Conservation (phyloP, 2,797 vertebrate species). For the Oreochromis mossambicus region DNA sequence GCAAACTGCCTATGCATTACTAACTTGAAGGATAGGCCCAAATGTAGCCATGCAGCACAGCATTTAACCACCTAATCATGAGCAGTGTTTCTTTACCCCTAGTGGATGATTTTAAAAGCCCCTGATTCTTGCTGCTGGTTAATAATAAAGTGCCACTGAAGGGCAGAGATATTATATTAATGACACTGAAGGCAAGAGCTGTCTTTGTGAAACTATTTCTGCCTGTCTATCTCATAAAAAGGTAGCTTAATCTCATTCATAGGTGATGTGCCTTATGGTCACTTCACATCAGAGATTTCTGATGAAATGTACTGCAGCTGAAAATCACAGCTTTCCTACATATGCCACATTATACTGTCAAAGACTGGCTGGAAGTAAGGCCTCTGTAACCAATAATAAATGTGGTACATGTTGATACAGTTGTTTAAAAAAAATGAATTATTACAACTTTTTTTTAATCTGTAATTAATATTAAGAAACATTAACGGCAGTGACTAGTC, state of each 20-base stretch:
- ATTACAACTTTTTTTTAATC: background rate
- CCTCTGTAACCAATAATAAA: background rate
- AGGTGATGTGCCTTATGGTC: slow-evolving; percentile 8
- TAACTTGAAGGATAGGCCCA: background rate
- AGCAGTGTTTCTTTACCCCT: background rate
- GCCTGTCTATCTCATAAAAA: background rate
- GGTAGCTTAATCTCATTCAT: slow-evolving; percentile 14
- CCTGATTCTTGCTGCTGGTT: background rate
- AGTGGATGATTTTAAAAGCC: background rate
- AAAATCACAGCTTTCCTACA: background rate
- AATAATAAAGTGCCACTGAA: slow-evolving; percentile 25
- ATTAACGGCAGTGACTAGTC: background rate
- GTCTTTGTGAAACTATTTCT: background rate
- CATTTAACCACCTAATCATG: background rate
- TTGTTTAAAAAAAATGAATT: background rate
- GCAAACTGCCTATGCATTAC: background rate
- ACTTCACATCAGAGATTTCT: background rate
- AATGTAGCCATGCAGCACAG: background rate
- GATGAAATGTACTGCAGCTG: background rate
- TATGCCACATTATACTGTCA: background rate
- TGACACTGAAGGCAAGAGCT: background rate
- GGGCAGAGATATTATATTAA: slow-evolving; percentile 12
- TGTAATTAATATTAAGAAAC: background rate
- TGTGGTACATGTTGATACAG: background rate
- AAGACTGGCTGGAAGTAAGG: background rate